Base-by-base conservation (phyloP, 2,797 vertebrate genomes). In the Telmatherina bonti region DNA sequence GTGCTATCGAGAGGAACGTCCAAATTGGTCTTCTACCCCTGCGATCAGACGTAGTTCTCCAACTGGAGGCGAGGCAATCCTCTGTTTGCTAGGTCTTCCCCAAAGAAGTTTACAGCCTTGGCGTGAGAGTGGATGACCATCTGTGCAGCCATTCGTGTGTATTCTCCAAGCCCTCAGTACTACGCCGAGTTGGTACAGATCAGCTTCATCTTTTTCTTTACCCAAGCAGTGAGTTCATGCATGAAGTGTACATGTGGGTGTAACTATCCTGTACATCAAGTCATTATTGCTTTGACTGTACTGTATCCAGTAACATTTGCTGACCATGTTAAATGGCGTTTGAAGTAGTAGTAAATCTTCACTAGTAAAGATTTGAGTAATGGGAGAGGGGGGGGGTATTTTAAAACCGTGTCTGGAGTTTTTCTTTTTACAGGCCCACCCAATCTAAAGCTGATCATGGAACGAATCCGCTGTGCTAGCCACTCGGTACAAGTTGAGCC, bases 341-440 rank as follows among this genome's bases (percentile, higher is more conserved):
- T 68, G 2, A 65, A 66, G 36, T 66, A 4, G 27, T 49, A 57
- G 54, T 54, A 53, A 6, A 63, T 64, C 24, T 31, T 72, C 10
- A 53, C 5, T 41, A 30, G 22, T 27, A 53, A 70, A 73, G 5
- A 49, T 22, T 43, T 70, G 62, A 67, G 35, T 58, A 53, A 47
- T 20, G 60, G 75, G 87, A 61, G 4, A 61, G 67, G 76, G 74
- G 73, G 79, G 72, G 78, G 81, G 88, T 87, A 67, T 10, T n/a
- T 86, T 90, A 89, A 92, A 93, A 92, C 76, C 77, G 78, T 91
- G 54, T 93, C 72, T 93, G 86, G 77, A 93, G 92, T 93, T 92
- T 73, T 92, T 91, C 92, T 93, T 93, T 92, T 86, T 83, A 93
- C 94, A 95, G 94, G 93, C 92, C 56, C 80, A 66, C 47, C 74